Base-by-base conservation (phyloP, 1,140 invertebrate species). In the Papilio glaucus region DNA sequence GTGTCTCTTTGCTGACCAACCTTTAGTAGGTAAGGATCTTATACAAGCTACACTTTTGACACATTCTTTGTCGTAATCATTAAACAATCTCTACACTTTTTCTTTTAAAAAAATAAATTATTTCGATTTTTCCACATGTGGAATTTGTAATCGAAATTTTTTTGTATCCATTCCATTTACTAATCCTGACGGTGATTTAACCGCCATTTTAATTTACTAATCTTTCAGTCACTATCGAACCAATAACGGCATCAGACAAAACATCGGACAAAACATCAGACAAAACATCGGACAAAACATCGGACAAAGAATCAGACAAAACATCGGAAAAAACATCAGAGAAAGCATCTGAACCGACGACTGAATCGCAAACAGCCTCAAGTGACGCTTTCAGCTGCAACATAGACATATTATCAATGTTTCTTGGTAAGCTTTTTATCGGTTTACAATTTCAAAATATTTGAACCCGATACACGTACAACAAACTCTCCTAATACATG, bases 351-450 rank as follows among this genome's bases (percentile, higher is more conserved):
- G 3, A 7, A 26, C 49, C 24, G 4, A 57, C 6, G 24, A 42
- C 26, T 1, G 74, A 62, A 60, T 57, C 57, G 38, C 60, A 67
- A 42, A 4, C 39, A 3, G 7, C 29, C 12, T 0, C 60, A 7
- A 62, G 60, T 62, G 76, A 83, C 29, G 74, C 82, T 49, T 82
- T 78, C 63, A 83, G 83, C 69, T 92, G 90, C 70, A 89, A 88
- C 61, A 61, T 92, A 9, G 89, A 92, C 71, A 89, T 92, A 61
- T 67, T 88, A 21, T 74, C 85, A 8, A 49, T 91, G n/a, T 89
- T 92, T 75, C 77, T 84, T 38, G 80, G 85, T 86, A 79, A 72
- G 73, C 69, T 53, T 33, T 63, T 65, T 60, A 69, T 7, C 39
- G 9, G 1, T 57, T 62, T 62, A 37, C 7, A 9, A 62, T 18